A percentile compares a stretch with the other conserved stretches of the same genome.
Conservation (phyloP, 2,797 vertebrate genomes). For the Falco concolor region DNA sequence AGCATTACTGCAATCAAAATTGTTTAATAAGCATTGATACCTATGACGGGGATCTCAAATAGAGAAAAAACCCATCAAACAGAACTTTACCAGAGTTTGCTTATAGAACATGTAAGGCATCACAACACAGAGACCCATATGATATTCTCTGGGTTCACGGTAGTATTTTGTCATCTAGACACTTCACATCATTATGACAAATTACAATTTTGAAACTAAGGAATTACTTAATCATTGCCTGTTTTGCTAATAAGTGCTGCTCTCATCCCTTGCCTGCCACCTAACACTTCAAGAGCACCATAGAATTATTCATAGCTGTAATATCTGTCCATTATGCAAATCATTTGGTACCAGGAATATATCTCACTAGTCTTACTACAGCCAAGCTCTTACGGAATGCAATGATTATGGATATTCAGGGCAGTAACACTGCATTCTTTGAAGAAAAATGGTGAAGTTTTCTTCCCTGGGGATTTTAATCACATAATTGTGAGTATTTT, state of each 20-base stretch:
- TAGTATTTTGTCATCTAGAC: not conserved
- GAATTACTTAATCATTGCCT: not conserved
- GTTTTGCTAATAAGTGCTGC: not conserved
- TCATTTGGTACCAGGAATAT: not conserved
- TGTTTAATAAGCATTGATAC: not conserved
- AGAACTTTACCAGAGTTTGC: not conserved
- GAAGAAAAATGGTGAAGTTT: not conserved
- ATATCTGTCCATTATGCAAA: slow-evolving; percentile 17
- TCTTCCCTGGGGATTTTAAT: not conserved
- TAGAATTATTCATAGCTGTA: not conserved
- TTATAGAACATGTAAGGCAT: not conserved
- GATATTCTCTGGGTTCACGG: not conserved
- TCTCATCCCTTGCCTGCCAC: not conserved
- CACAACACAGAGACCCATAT: not conserved
- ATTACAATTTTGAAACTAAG: not conserved
- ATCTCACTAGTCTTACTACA: not conserved
- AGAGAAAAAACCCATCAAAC: not conserved
- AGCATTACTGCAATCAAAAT: not conserved
- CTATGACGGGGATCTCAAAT: not conserved
- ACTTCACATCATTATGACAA: not conserved
- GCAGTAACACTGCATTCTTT: not conserved
- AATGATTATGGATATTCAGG: not conserved
- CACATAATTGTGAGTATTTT: not conserved
- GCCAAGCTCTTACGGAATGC: not conserved
- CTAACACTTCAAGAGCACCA: not conserved